Evolutionary conservation across 2,888 invertebrate species (phyloP), one percentile per base, ranked within the genome.

Genomic region (Coenonympha arcania): DNA sequence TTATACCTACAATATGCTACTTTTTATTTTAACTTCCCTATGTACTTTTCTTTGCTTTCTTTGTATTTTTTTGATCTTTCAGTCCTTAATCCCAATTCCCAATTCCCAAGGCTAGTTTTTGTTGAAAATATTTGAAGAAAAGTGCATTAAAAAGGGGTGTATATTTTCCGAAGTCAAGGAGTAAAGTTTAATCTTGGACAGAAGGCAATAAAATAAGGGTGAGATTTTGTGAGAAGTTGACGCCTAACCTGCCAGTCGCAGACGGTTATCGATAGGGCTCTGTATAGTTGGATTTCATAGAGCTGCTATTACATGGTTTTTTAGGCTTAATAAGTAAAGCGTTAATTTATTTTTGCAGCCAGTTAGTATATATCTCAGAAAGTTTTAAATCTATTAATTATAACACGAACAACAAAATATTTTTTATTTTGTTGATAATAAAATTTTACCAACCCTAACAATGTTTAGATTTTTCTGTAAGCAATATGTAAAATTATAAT

Each of bases 241-340:
- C 76, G 73, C 73, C 78, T 69, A 71, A 74, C 73, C 82, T 84
- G 84, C 82, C 85, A 82, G 73, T 72, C 69, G 75, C 85, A 85
- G 83, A 82, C 83, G 75, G 80, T 78, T 73, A 83, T 84, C 80
- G 85, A 84, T 84, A 84, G 81, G 81, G 79, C 77, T 75, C 68
- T 60, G 58, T 68, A 65, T 68, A 66, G 50, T 48, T 52, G 51
- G 71, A 57, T 26, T 61, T 6, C 61, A 62, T 52, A 61, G 79
- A 80, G 81, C 50, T 68, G 76, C 62, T 56, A 60, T 13, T 19
- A 51, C 48, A 13, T 28, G 6, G 3, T 8, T 16, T 34, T 9
- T 18, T n/a, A n/a, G n/a, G n/a, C n/a, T n/a, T n/a, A n/a, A n/a
- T n/a, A n/a, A n/a, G n/a, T n/a, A n/a, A n/a, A n/a, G n/a, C n/a